phyloP scores from a whole-genome alignment of 2,888 invertebrate species.

The Acrobeloides nanus region DNA sequence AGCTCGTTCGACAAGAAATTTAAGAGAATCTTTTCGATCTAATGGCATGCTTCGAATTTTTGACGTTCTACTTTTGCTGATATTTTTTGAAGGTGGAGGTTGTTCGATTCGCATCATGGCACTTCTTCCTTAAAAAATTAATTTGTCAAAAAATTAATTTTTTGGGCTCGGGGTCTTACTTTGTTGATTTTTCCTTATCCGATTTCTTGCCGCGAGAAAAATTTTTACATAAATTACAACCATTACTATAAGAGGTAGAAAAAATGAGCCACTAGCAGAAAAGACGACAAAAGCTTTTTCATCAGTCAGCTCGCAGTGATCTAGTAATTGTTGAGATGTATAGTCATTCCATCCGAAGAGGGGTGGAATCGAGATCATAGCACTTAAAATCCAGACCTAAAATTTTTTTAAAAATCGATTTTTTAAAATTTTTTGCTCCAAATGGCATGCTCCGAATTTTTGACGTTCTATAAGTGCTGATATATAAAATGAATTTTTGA shows the following conservation, averaged over 20 bases:
- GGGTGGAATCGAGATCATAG: slow-evolving; percentile 52
- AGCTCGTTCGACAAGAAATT: slow-evolving; percentile 17
- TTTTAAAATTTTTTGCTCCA: no score
- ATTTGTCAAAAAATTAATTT: slow-evolving; percentile 7
- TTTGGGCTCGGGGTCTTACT: no score
- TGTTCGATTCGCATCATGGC: slow-evolving; percentile 44
- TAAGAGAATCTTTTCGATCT: slow-evolving; percentile 13
- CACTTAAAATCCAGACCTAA: slow-evolving; percentile 51
- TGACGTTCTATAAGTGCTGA: no score
- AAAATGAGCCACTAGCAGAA: slow-evolving; percentile 73
- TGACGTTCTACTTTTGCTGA: background rate
- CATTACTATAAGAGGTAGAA: slow-evolving; percentile 86
- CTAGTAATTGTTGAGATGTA: slow-evolving; percentile 37
- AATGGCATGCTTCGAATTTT: slow-evolving; percentile 13
- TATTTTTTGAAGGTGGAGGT: slow-evolving; percentile 19
- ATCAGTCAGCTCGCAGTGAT: slow-evolving; percentile 65
- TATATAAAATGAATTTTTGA: no score
- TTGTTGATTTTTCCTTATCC: slow-evolving; percentile 59
- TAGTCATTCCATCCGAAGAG: slow-evolving; percentile 55
- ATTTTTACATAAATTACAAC: slow-evolving; percentile 91
- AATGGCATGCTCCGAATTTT: no score
- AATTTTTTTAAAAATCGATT: slow-evolving; percentile 13
- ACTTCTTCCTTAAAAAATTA: slow-evolving; percentile 33
- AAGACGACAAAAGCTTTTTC: slow-evolving; percentile 61
- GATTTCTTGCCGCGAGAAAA: slow-evolving; percentile 78